Percentiles rank a stretch among this genome's conserved stretches.
Conservation (phyloP, 2,113 vertebrate genomes). For the Erythrocebus patas region DNA sequence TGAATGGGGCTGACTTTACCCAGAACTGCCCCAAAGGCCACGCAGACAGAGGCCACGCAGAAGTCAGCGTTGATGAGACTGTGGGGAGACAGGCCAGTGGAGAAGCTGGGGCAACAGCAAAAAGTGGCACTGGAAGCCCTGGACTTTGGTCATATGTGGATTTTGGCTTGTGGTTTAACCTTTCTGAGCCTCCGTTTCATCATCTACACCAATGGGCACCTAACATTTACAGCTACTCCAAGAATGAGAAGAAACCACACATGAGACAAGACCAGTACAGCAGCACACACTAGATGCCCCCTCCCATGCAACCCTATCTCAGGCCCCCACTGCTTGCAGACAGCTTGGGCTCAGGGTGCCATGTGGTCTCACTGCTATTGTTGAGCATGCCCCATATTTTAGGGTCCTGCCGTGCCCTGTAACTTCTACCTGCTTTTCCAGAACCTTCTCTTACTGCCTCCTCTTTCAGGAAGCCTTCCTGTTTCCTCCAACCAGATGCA, state of each 20-base stretch:
- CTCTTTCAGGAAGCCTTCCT: not conserved
- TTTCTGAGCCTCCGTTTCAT: not conserved
- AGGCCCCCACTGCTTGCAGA: not conserved
- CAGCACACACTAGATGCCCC: not conserved
- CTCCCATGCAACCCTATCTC: not conserved
- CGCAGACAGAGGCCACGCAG: constrained; percentile 92
- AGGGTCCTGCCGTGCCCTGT: not conserved
- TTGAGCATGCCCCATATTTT: too few species aligned
- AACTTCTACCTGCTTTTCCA: not conserved
- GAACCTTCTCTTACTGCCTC: not conserved
- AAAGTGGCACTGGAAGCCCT: not conserved
- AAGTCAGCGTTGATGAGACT: constrained; percentile 98
- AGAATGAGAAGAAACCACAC: not conserved
- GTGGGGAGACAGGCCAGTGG: constrained; percentile 2
- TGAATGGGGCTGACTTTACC: constrained; percentile 97
- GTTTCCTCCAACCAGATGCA: not conserved
- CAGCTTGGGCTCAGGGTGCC: not conserved
- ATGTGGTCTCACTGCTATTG: not conserved
- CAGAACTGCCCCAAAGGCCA: constrained; percentile 94
- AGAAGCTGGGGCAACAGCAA: not conserved
- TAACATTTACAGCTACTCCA: not conserved
- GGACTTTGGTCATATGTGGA: not conserved
- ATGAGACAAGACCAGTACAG: not conserved
- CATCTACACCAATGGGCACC: not conserved
- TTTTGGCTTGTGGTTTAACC: not conserved